Evolutionary conservation across 1,140 invertebrate species (phyloP).

Genomic region (Microplitis demolitor): DNA sequence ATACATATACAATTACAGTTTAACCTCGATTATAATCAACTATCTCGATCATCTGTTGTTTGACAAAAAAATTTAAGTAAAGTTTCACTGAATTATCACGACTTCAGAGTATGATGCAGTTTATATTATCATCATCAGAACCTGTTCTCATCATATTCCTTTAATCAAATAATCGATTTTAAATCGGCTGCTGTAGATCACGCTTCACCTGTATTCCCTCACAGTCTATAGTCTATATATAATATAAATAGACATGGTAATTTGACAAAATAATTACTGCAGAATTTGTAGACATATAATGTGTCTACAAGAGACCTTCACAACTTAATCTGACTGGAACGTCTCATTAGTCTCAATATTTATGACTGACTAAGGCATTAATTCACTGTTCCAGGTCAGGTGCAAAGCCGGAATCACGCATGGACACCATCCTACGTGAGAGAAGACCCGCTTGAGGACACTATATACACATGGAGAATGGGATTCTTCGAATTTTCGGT

Average conservation of each 20-base stretch:
- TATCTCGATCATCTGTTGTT: no score
- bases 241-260: background rate
- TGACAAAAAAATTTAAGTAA: no score
- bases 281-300: background rate
- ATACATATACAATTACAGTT: background rate
- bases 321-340: background rate
- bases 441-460: background rate
- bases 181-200: no score
- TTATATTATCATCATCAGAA: no score
- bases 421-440: background rate
- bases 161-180: no score
- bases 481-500: conserved; percentile 59
- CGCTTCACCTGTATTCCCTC: background rate
- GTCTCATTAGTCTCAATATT: conserved; percentile 17
- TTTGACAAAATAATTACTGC: conserved; percentile 6
- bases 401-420: conserved; percentile 19
- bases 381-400: conserved; percentile 19
- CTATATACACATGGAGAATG: conserved; percentile 24
- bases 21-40: background rate
- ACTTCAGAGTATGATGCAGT: no score
- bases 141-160: no score
- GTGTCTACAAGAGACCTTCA: background rate
- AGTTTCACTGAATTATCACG: no score
- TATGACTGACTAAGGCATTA: conserved; percentile 17
- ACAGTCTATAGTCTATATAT: background rate